Percentiles rank a stretch among this genome's conserved stretches.
Conservation (phyloP, 2,888 invertebrate genomes). For the Mactromeris polynyma region DNA sequence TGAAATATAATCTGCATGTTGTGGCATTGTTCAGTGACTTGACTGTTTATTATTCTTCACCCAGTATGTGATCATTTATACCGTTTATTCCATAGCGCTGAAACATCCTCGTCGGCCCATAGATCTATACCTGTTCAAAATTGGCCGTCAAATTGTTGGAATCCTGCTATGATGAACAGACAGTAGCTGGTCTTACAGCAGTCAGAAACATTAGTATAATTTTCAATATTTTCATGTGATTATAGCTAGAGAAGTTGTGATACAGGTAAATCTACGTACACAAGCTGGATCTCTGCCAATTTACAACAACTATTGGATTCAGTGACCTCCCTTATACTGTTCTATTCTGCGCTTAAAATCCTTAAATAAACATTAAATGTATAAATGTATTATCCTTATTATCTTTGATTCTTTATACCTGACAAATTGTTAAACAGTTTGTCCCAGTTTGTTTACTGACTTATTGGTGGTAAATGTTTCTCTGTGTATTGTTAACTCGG, state of each 20-base stretch:
- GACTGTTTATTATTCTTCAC: background rate
- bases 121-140: background rate
- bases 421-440: conserved; percentile 57
- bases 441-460: conserved; percentile 57
- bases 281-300: conserved; percentile 52
- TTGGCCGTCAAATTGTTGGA: conserved; percentile 2
- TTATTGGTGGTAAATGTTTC: conserved; percentile 46
- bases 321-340: conserved; percentile 39
- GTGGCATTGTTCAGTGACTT: background rate
- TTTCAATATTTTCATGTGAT: conserved; percentile 56
- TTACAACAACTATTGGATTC: conserved; percentile 44
- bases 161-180: background rate
- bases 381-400: conserved; percentile 61
- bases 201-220: conserved; percentile 39
- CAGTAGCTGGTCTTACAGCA: background rate
- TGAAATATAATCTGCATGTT: background rate
- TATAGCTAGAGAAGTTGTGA: conserved; percentile 42
- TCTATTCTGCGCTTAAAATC: conserved; percentile 57
- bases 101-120: background rate
- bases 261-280: conserved; percentile 41
- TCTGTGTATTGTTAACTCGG: conserved; percentile 30
- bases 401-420: conserved; percentile 63
- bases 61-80: background rate
- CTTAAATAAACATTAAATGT: conserved; percentile 65
- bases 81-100: background rate